Evolutionary conservation across 2,888 invertebrate species (phyloP).

Genomic region (Caenorhabditis virilis): DNA sequence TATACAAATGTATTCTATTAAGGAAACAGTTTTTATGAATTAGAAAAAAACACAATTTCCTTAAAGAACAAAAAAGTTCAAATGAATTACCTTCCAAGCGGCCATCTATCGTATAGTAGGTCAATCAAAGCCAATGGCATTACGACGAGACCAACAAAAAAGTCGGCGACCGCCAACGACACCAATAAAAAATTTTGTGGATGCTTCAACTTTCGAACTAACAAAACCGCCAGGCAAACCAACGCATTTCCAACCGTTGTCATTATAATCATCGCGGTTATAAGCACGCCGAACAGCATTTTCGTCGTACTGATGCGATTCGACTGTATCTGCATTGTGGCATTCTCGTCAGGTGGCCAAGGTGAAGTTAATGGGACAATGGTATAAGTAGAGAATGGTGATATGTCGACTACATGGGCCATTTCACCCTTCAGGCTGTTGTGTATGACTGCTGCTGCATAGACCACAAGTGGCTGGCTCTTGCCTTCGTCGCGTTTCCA

Average conservation of each 20-base stretch:
- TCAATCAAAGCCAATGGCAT: conserved; percentile 72
- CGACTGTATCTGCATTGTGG: not conserved
- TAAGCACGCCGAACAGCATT: conserved; percentile 67
- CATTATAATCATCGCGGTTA: conserved; percentile 69
- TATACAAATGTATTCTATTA: not conserved
- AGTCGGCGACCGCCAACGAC: conserved; percentile 73
- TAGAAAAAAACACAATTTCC: not conserved
- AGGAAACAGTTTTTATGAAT: not conserved
- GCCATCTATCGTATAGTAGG: conserved; percentile 54
- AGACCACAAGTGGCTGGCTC: conserved; percentile 36
- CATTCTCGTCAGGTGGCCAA: conserved; percentile 21
- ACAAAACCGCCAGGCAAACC: conserved; percentile 73
- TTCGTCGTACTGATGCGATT: not conserved
- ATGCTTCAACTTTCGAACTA: conserved; percentile 71
- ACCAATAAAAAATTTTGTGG: conserved; percentile 69
- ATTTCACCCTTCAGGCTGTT: conserved; percentile 40
- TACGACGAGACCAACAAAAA: conserved; percentile 72
- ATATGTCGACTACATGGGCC: conserved; percentile 45
- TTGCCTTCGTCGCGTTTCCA: not conserved
- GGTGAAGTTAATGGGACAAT: conserved; percentile 42
- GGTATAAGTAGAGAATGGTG: conserved; percentile 43
- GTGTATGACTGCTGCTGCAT: conserved; percentile 32
- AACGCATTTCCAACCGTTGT: conserved; percentile 73
- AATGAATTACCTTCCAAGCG: conserved; percentile 41
- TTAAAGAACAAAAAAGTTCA: not conserved